phyloP scores from a whole-genome alignment of 2,888 invertebrate species.

The Polydrusus tereticollis region DNA sequence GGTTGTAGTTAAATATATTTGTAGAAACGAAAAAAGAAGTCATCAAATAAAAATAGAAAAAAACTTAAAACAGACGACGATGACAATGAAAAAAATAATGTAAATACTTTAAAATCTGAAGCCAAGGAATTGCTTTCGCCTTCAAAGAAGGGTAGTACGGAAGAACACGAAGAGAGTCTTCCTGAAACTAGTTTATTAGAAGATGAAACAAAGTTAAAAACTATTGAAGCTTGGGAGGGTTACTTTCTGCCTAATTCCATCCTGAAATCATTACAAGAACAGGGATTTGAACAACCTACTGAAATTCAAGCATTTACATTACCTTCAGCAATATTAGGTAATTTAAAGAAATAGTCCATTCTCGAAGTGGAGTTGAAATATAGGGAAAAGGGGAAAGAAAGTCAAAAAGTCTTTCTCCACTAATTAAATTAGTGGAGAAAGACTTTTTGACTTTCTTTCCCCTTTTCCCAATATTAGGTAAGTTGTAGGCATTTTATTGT shows the following conservation, averaged over 20 bases:
- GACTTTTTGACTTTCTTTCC: too few species aligned
- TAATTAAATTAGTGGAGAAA: too few species aligned
- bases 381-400: too few species aligned
- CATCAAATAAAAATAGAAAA: conserved; percentile 31
- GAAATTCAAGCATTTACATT: conserved; percentile 87
- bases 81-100: neutral
- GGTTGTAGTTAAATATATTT: conserved; percentile 24
- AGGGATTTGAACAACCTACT: conserved; percentile 86
- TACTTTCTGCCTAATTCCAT: conserved; percentile 67
- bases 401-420: too few species aligned
- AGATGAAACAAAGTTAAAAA: conserved; percentile 7
- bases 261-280: conserved; percentile 79
- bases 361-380: too few species aligned
- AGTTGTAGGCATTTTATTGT: too few species aligned
- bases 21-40: conserved; percentile 43
- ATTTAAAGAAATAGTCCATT: too few species aligned
- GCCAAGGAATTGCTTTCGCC: conserved; percentile 23
- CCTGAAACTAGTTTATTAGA: neutral
- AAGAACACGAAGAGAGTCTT: conserved; percentile 9
- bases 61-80: conserved; percentile 46
- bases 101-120: neutral
- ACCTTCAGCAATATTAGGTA: conserved; percentile 88
- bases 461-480: too few species aligned
- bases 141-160: conserved; percentile 37
- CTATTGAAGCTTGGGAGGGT: conserved; percentile 34